Base-by-base conservation (phyloP, 2,888 invertebrate genomes). In the Hypomecis atomaria region DNA sequence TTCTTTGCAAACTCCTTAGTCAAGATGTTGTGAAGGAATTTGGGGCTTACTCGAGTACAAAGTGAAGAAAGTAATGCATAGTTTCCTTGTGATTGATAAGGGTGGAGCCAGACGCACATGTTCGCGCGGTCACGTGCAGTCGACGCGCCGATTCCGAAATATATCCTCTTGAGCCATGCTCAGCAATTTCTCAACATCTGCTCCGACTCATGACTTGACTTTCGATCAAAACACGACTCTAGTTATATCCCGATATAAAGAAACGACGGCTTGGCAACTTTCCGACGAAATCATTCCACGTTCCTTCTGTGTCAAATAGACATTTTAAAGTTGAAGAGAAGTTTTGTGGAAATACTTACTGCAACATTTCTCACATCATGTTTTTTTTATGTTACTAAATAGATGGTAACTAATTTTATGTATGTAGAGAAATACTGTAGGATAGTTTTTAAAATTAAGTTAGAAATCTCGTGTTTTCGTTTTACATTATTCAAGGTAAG, bases 21-120 rank as follows among this genome's bases (percentile, higher is more conserved):
- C 52, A 6, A 59, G 59, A 57, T 52, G 44, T 67, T 59, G 38
- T 13, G 37, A 56, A 45, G 37, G 53, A 59, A 59, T 57, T 57
- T 44, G 52, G 11, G 44, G 34, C 33, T 9, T 49, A 56, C 11
- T 53, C 62, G 47, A 54, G 49, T 58, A 74, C 67, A 61, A 70
- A 75, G 71, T 74, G 78, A 76, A 79, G 81, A 78, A 81, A 83
- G 76, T 79, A 77, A 75, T 76, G 79, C 79, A 82, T 81, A 83
- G 81, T 82, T 82, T 74, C 71, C 74, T 75, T 76, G 74, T 84
- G 86, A 87, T 87, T 87, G 87, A 87, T 85, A 85, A 81, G 85
- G 86, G 84, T 84, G 75, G 64, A 52, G 49, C 34, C 50, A 66
- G 54, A 45, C 33, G 44, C 57, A 56, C 60, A 61, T 62, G 61